A percentile compares a stretch with the other conserved stretches of the same genome.
These are phyloP conservation scores for Epinotia demarniana DNA, from an alignment of 2,888 invertebrate genomes.

Conservation along the genomic window DNA sequence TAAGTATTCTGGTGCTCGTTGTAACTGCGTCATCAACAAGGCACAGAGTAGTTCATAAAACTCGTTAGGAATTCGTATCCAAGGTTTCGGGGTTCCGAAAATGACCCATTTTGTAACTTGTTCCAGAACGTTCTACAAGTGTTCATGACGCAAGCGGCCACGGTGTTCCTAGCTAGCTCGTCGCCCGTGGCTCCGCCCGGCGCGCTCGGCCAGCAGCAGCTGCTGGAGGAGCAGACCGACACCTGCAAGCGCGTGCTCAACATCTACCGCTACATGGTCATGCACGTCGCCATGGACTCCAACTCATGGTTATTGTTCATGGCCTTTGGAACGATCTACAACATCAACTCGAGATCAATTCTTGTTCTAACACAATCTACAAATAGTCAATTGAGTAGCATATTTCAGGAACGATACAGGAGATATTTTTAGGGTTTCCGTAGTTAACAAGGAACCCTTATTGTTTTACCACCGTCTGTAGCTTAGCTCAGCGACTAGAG, in stretches of 20 bases:
- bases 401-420: no score
- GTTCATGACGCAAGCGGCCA: slow-evolving; percentile 97
- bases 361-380: no score
- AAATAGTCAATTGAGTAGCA: no score
- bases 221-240: slow-evolving; percentile 96
- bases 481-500: no score
- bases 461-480: no score
- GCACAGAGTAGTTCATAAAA: no score
- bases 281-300: slow-evolving; percentile 97
- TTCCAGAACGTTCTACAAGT: slow-evolving; percentile 91
- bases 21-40: no score
- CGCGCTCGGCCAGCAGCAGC: slow-evolving; percentile 84
- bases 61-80: no score
- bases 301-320: slow-evolving; percentile 93
- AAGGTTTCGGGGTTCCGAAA: no score
- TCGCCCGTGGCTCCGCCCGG: slow-evolving; percentile 81
- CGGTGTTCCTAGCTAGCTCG: slow-evolving; percentile 92
- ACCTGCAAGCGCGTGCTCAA: slow-evolving; percentile 98
- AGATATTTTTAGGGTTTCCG: no score
- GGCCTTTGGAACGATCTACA: not conserved
- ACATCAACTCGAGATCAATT: not conserved
- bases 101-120: not conserved
- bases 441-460: no score
- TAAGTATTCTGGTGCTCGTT: no score
- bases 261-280: slow-evolving; percentile 98